Evolutionary conservation across 2,888 invertebrate genomes (phyloP).

Genomic region (Galerucella nymphaeae): DNA sequence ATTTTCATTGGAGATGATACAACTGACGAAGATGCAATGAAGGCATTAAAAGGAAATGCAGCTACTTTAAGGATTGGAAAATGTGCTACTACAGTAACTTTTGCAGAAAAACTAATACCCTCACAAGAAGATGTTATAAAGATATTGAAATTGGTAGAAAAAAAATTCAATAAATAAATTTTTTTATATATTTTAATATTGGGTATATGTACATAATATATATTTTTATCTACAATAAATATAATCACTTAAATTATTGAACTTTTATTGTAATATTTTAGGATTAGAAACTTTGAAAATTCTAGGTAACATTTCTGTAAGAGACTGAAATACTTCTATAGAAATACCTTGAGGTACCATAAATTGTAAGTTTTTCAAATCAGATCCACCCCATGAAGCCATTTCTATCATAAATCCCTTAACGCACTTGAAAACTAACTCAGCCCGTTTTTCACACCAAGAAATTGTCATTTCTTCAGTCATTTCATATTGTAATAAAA

Average conservation of each 20-base stretch:
- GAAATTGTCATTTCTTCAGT: conserved; percentile 96
- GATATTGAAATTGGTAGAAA: conserved; percentile 47
- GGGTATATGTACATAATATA: background rate
- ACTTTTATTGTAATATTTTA: conserved; percentile 73
- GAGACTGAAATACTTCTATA: conserved; percentile 81
- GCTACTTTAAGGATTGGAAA: conserved; percentile 87
- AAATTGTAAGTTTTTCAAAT: conserved; percentile 88
- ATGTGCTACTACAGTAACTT: conserved; percentile 39
- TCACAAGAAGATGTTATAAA: conserved; percentile 46
- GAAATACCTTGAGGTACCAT: conserved; percentile 87
- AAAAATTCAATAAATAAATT: conserved; percentile 10
- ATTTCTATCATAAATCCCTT: conserved; percentile 99
- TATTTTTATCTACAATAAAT: background rate
- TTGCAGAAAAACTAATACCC: conserved; percentile 48
- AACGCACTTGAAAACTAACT: conserved; percentile 97
- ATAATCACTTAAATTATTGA: no score
- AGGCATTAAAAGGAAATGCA: conserved; percentile 91
- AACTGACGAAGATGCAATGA: conserved; percentile 92
- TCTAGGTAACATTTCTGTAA: conserved; percentile 89
- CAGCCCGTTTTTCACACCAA: conserved; percentile 96
- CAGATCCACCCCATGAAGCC: conserved; percentile 91
- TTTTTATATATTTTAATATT: no score
- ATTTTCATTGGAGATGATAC: conserved; percentile 90
- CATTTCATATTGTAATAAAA: conserved; percentile 92
- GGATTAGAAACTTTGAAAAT: conserved; percentile 97